Conservation (phyloP, 2,113 vertebrate species). For the Zosterops borbonicus region DNA sequence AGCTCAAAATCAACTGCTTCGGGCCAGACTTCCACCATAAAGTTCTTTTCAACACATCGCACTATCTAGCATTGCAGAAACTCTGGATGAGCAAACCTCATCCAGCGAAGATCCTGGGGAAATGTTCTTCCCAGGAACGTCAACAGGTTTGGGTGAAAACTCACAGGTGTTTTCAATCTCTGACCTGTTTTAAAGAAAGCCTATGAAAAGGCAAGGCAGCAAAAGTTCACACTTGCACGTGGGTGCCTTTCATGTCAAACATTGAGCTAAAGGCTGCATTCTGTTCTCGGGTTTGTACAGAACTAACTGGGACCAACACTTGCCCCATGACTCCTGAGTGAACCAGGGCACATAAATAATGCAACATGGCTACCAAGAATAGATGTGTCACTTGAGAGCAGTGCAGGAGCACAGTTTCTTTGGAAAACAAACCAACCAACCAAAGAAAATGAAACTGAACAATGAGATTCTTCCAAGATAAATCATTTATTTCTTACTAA, state of each 20-base stretch:
- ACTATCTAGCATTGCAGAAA: background rate
- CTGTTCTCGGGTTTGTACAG: background rate
- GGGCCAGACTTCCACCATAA: background rate
- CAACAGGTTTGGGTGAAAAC: conserved; percentile 23
- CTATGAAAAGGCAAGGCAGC: background rate
- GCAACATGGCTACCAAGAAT: conserved; percentile 35
- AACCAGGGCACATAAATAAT: conserved; percentile 6
- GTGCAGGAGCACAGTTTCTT: conserved; percentile 20
- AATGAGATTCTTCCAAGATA: conserved; percentile 67
- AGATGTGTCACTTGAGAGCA: conserved; percentile 34
- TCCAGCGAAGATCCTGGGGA: background rate
- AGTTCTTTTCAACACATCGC: background rate
- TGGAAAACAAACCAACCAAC: conserved; percentile 41
- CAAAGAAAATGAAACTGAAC: conserved; percentile 65
- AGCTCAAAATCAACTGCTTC: background rate
- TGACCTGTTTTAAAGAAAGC: background rate
- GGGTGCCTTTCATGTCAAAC: background rate
- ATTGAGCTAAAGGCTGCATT: conserved; percentile 19
- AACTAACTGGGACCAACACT: background rate
- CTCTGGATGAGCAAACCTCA: background rate
- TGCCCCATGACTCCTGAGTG: background rate
- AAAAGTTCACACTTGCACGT: conserved; percentile 23
- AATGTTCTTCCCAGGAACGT: background rate
- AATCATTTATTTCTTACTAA: conserved; percentile 65
- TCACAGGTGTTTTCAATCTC: background rate